Base-by-base conservation (phyloP, 2,113 vertebrate species). In the Forbesichthys agassizii region DNA sequence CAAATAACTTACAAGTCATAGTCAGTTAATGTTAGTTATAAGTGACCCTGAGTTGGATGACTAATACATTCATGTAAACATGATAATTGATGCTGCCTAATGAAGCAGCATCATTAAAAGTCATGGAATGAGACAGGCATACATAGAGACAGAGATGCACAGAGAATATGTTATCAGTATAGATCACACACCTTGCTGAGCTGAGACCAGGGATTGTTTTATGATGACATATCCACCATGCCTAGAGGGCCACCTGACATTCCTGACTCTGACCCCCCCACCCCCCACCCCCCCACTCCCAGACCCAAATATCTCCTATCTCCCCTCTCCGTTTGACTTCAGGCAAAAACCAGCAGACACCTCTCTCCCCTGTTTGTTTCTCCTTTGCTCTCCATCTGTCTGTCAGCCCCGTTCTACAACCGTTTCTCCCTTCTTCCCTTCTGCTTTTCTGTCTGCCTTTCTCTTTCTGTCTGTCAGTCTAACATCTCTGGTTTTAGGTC, bases 191-290 rank as follows among this genome's bases (percentile, higher is more conserved):
- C 78, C 78, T 90, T 18, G 64, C 20, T 0, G 66, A 83, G 71
- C 62, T 83, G 84, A 90, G 81, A 82, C 87, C 74, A 64, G 78
- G 82, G 84, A 88, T 91, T 89, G 88, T 90, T 90, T 91, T 92
- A 93, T 90, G 90, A 92, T 92, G 88, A 92, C 90, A 93, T 89
- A 91, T 91, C 87, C 85, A 80, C 86, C 86, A 84, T 33, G 92
- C 92, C 92, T 82, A 85, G 73, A 93, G 91, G 92, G 88, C 89
- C 91, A 93, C 89, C 92, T 91, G 88, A 92, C 90, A 94, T 93
- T 93, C 91, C 92, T 82, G 76, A 81, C 86, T 79, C 78, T 87
- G 88, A 90, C 84, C 86, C 83, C 76, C 79, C 73, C 64, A 42
- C 18, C 42, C 20, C 71, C 70, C 80, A 90, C 84, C 86, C 83